Conservation (phyloP, 2,113 vertebrate species). For the Vulpes ferrilata region DNA sequence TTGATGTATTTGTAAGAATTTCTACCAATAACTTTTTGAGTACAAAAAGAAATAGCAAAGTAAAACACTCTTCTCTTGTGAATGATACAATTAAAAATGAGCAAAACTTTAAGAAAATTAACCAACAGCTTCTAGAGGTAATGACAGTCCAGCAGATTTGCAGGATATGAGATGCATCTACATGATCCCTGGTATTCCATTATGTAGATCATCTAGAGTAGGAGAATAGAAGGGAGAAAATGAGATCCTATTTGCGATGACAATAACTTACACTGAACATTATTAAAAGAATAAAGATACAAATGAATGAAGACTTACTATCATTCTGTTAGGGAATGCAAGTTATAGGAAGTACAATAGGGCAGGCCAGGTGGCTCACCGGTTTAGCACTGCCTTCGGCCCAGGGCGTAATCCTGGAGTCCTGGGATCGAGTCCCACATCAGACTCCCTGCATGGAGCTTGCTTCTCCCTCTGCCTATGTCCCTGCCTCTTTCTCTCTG, state of each 20-base stretch:
- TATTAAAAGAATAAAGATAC: slow-evolving; percentile 18
- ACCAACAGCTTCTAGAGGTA: not conserved
- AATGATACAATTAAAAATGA: not conserved
- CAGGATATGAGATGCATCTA: not conserved
- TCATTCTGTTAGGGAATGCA: slow-evolving; percentile 35
- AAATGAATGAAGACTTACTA: not conserved
- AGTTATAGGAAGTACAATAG: not conserved
- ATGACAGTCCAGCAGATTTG: not conserved
- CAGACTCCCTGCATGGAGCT: no score
- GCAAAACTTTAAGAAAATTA: not conserved
- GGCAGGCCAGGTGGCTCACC: no score
- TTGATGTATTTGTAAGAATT: not conserved
- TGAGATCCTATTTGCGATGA: not conserved
- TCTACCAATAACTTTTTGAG: not conserved
- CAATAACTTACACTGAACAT: not conserved
- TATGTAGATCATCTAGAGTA: not conserved
- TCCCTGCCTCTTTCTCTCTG: no score
- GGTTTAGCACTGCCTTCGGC: no score
- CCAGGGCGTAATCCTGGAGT: no score
- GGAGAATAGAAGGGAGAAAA: not conserved
- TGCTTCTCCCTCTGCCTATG: no score
- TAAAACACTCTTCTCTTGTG: not conserved
- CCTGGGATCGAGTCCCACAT: no score
- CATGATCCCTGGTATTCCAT: not conserved
- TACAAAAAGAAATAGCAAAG: not conserved